A percentile compares a stretch with the other conserved stretches of the same genome.
These are phyloP conservation scores for Hippocampus comes DNA, from an alignment of 2,113 vertebrate genomes.

Conservation along the genomic window DNA sequence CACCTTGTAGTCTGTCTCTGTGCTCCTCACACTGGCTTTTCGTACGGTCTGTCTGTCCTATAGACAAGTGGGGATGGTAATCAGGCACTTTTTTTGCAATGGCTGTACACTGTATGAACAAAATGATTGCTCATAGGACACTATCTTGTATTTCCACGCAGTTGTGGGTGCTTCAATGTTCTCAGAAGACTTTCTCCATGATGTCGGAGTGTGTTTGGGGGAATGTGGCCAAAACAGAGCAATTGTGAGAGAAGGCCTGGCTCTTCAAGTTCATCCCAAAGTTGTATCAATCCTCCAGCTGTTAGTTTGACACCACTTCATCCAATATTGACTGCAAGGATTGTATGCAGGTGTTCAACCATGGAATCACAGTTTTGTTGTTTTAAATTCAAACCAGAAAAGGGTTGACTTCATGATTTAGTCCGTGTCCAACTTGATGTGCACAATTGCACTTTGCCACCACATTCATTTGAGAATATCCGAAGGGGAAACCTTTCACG, in stretches of 20 bases:
- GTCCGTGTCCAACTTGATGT: background rate
- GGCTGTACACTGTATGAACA: background rate
- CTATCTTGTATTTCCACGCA: background rate
- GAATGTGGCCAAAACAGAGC: background rate
- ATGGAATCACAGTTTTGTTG: no score
- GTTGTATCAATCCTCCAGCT: background rate
- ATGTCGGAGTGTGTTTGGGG: background rate
- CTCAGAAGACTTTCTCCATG: background rate
- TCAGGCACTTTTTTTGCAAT: background rate
- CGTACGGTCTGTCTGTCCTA: conserved; percentile 64
- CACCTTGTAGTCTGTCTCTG: conserved; percentile 57
- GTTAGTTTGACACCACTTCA: no score
- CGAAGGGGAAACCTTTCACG: background rate
- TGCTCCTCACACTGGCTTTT: conserved; percentile 74
- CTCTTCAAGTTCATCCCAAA: background rate
- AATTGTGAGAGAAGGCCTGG: background rate
- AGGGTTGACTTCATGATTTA: no score
- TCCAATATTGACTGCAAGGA: no score
- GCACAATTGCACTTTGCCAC: background rate
- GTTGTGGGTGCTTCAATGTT: background rate
- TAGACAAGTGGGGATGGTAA: background rate
- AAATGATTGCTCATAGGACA: background rate
- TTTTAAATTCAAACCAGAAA: no score
- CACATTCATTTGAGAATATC: background rate
- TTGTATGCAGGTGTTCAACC: no score